Base-by-base conservation (phyloP, 2,888 invertebrate species). In the Meloe dianella region DNA sequence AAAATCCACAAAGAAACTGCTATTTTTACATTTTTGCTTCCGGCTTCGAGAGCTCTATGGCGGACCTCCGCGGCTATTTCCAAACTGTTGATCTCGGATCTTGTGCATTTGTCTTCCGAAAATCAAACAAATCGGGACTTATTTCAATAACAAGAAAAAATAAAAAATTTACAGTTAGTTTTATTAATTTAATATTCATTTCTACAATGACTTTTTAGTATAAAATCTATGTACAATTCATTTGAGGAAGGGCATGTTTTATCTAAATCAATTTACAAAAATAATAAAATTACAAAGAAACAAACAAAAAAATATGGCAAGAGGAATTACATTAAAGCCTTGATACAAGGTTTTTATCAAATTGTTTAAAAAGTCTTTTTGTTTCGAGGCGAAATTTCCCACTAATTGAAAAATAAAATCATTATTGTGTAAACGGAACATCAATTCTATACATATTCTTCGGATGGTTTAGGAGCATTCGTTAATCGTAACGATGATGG, bases 381-480 rank as follows among this genome's bases (percentile, higher is more conserved):
- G 27, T 51, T 41, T n/a, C n/a, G 38, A 14, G 12, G 10, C 5
- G 10, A 24, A 14, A 54, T 20, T 47, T 20, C 20, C 27, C 54
- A 54, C 54, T 54, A 27, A 27, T 54, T 54, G 2, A 67, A 65
- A 24, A 38, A 35, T 27, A 29, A 56, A 22, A 20, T 32, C 20
- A 30, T n/a, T 30, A 41, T 20, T 41, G n/a, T 6, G 22, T 14
- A 20, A 24, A 54, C n/a, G 9, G 61, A 66, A 61, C 61, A 57
- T 63, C 74, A 70, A 70, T 71, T 63, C 78, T 84, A 94, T 84
- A 95, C 95, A 85, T 95, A 95, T 84, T 95, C 95, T 85, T 95
- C 95, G 64, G 94, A 94, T 65, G 94, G 93, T 84, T 95, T 94
- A 73, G 92, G 91, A 73, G 92, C 92, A 82, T 90, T 92, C 71